Evolutionary conservation across 2,888 invertebrate genomes (phyloP), one percentile per base, ranked within the genome.

Genomic region (Imbricaverruca yamaguchii): DNA sequence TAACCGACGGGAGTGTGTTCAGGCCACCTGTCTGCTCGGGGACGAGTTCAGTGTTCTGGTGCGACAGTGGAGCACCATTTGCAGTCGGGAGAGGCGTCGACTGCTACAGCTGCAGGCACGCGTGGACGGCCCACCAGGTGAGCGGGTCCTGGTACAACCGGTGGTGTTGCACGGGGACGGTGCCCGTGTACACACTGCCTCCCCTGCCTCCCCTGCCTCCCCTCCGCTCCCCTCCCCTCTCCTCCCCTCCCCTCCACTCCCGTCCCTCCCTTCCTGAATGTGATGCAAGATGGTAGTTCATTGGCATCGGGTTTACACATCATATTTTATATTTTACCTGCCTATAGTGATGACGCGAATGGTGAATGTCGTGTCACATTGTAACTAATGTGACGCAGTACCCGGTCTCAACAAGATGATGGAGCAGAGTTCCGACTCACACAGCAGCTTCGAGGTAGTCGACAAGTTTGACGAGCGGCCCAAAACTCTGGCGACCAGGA

Each of bases 41-140:
- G 74, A 13, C 53, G 74, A 53, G 74, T 53, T 74, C 21, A 12
- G 18, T 10, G 12, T 0, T 4, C 74, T 74, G 39, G 12, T 74
- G 18, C 25, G 25, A 18, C 8, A 53, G 74, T 74, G 74, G 74
- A 74, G 74, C 74, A 74, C 74, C 74, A 53, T 74, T 18, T 74
- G 74, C 21, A 74, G 74, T 18, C 53, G 74, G 18, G 74, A 74
- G 74, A 12, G 74, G 12, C 74, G 74, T 8, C 74, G 74, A 0
- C 53, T 74, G 39, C 74, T 74, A 53, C 12, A 18, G 74, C 74
- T 74, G 18, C 13, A 74, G 74, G 74, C 74, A 6, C 12, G 15
- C 74, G 74, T 7, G 13, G 74, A 74, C 11, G 74, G 53, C 6
- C 15, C 74, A 7, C 74, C 74, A 15, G 74, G 74, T 74, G 18